Base-by-base conservation (phyloP, 1,140 invertebrate species). In the Dreissena polymorpha region DNA sequence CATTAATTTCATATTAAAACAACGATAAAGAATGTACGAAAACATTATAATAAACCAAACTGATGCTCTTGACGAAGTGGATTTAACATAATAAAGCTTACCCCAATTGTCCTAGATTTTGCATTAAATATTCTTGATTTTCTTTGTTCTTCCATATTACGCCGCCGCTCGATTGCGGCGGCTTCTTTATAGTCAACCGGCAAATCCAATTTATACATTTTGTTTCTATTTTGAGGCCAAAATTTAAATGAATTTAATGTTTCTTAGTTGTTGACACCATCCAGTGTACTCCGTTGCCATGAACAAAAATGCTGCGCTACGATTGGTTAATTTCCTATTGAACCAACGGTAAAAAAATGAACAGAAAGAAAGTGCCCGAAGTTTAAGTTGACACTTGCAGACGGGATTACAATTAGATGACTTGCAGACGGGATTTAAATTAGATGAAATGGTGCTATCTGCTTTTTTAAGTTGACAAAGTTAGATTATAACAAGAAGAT, bases 121-220 rank as follows among this genome's bases (percentile, higher is more conserved):
- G 96, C 95, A 94, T 97, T 96, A 89, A 98, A 98, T 76, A 98
- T 97, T 82, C 97, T 94, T 21, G 94, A 93, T 89, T 96, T 96
- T 86, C 97, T 95, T 85, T 96, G 95, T 83, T 96, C 95, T 93
- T 98, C 97, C 86, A 94, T 94, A 86, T 95, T 95, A 74, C 95
- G 93, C 29, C 95, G 94, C 80, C 95, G 95, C 90, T 97, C 95
- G 84, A 97, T 95, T 57, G 95, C 94, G 68, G 96, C 95, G 12
- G 95, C 95, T 91, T 97, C 95, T 89, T 95, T 96, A 16, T 95
- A 93, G 89, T 97, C 96, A 79, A 95, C 85, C 13, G 93, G 92
- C 63, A 93, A 82, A 87, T 93, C 93, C 51, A 96, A 93, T 91
- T 95, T 94, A 80, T 93, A 93, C 93, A 93, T 93, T 75, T 90